phyloP scores from a whole-genome alignment of 2,797 vertebrate species.

The Tragelaphus eurycerus region DNA sequence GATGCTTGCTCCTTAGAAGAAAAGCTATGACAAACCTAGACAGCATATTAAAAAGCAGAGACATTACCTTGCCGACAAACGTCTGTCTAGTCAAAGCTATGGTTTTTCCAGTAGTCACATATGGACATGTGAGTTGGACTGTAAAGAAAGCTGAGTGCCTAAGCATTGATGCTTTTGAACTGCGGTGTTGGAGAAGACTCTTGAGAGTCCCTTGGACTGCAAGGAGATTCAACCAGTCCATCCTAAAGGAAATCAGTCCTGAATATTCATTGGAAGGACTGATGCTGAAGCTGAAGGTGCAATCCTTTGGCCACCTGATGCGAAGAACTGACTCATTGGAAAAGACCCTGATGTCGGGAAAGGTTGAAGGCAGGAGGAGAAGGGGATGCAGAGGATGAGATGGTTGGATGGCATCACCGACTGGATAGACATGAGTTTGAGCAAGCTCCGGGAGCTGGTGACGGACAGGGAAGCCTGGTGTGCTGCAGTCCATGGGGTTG shows the following conservation, averaged over 20 bases:
- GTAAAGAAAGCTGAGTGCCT: neutral
- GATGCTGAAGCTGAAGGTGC: neutral
- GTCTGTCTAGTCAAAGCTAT: too few species aligned
- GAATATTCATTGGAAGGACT: neutral
- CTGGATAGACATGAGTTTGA: neutral
- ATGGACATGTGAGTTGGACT: neutral
- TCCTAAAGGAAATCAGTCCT: neutral
- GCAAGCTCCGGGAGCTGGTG: neutral
- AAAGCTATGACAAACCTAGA: too few species aligned
- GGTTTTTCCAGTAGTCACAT: neutral
- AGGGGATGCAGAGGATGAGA: neutral
- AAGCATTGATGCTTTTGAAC: neutral
- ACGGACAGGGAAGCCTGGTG: neutral
- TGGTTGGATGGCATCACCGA: neutral
- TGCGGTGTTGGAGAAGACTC: neutral
- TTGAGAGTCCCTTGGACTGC: neutral
- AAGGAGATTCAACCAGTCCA: neutral
- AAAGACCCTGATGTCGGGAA: neutral
- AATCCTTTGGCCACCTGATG: neutral
- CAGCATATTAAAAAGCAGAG: too few species aligned
- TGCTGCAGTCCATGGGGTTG: neutral
- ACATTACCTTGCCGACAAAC: too few species aligned
- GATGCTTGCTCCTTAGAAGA: fast-evolving
- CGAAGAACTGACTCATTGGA: neutral
- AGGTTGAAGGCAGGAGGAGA: neutral